Evolutionary conservation across 1,140 invertebrate species (phyloP), one percentile per base, ranked within the genome.

Genomic region (Lethocerus indicus): DNA sequence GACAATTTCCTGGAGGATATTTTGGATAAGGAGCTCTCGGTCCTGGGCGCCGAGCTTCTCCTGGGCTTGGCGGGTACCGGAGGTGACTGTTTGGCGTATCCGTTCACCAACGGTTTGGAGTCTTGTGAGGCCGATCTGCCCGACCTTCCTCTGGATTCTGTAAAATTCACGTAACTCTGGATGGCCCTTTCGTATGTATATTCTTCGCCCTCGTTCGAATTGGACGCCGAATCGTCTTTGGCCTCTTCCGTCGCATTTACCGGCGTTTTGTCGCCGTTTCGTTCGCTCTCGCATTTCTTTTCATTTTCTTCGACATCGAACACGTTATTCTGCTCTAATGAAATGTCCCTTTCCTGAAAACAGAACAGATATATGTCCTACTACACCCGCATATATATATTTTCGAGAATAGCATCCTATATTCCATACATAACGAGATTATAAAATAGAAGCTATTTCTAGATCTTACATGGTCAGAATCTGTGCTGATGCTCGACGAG

Each of bases 111-210:
- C 9, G 64, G 64, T 58, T 67, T 57, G 64, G 65, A 60, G 58
- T 53, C 67, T 67, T 37, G 55, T 43, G 50, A 50, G 53, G 51
- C 49, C 36, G 50, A 47, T 9, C 53, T 56, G 27, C 54, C 57
- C 24, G 57, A 57, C 41, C 54, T 60, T 14, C 56, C 58, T 51
- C 60, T 58, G 63, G 66, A 57, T 64, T 81, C 59, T 68, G 76
- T 39, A 70, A 70, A 50, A 79, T 82, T 58, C 49, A 85, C 81
- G 60, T 88, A 87, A 51, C 79, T 79, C 57, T 85, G 81, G 53
- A 87, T 87, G 50, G 84, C 84, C 54, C 82, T 77, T 62, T 88
- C 85, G 61, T 86, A 88, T 1, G 83, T 87, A 63, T 87, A 88
- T 60, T 87, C 83, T 53, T 81, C 76, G 3, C 72, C 70, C 56